Conservation (phyloP, 2,888 invertebrate species). For the Drosophila emarginata region DNA sequence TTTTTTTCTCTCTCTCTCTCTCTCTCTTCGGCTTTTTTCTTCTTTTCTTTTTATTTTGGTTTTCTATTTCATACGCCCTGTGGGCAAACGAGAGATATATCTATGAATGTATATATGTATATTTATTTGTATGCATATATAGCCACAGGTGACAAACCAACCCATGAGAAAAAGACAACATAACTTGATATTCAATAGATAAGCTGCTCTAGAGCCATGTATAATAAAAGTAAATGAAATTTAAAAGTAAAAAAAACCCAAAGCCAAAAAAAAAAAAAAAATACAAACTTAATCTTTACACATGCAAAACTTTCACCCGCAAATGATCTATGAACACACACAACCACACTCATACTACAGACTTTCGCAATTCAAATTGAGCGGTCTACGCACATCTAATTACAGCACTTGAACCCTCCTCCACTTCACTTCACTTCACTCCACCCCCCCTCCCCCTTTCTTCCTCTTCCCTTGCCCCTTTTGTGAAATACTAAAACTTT, state of each 20-base stretch:
- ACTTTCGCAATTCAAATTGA: slow-evolving; percentile 55
- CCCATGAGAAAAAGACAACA: slow-evolving; percentile 62
- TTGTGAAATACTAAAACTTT: not conserved
- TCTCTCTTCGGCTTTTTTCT: not conserved
- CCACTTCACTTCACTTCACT: not conserved
- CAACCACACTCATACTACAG: slow-evolving; percentile 40
- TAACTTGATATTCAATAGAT: slow-evolving; percentile 78
- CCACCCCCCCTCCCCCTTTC: not conserved
- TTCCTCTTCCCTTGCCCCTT: too few species aligned
- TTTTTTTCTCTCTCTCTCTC: slow-evolving; percentile 29
- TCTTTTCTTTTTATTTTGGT: slow-evolving; percentile 56
- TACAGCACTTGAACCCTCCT: slow-evolving; percentile 46
- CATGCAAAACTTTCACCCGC: slow-evolving; percentile 69
- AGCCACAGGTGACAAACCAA: slow-evolving; percentile 72
- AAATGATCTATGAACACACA: slow-evolving; percentile 66
- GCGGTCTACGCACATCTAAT: slow-evolving; percentile 60
- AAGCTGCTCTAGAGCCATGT: slow-evolving; percentile 57
- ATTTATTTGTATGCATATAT: slow-evolving; percentile 34
- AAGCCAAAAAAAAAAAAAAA: slow-evolving; percentile 27
- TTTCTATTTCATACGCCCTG: slow-evolving; percentile 64
- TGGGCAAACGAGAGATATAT: slow-evolving; percentile 44
- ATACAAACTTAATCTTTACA: not conserved
- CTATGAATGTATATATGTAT: not conserved
- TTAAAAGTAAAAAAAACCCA: slow-evolving; percentile 47
- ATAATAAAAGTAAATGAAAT: slow-evolving; percentile 68